Evolutionary conservation across 2,113 vertebrate species (phyloP).

Genomic region (Amblyopsis rosae): DNA sequence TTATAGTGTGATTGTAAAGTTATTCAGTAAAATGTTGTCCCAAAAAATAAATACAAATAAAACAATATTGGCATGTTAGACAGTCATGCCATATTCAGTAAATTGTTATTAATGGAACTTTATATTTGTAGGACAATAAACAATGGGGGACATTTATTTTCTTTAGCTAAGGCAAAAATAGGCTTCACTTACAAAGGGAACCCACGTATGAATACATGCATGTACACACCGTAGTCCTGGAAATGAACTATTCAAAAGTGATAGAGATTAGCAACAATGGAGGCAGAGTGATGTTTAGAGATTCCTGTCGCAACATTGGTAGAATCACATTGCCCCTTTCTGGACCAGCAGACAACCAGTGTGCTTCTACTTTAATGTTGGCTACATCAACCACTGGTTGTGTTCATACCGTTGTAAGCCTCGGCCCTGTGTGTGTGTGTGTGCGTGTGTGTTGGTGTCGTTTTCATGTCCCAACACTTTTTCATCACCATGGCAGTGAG

Average conservation of each 20-base stretch:
- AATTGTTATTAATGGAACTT: not conserved
- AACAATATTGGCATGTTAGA: not conserved
- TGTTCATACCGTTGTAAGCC: slow-evolving; percentile 15
- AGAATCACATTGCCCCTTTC: slow-evolving; percentile 62
- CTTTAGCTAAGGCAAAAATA: not conserved
- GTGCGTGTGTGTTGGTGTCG: not conserved
- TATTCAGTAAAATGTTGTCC: too few species aligned
- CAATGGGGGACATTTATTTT: not conserved
- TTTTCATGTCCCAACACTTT: slow-evolving; percentile 5
- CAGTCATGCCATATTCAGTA: not conserved
- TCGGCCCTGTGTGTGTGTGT: slow-evolving; percentile 3
- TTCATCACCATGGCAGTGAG: slow-evolving; percentile 15
- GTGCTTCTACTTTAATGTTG: slow-evolving; percentile 69
- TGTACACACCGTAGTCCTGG: not conserved
- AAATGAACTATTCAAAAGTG: slow-evolving; percentile 12
- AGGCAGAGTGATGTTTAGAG: slow-evolving; percentile 63
- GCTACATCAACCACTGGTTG: slow-evolving; percentile 40
- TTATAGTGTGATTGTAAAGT: too few species aligned
- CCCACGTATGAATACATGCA: not conserved
- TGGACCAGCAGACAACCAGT: slow-evolving; percentile 32
- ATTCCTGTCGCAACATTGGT: slow-evolving; percentile 71
- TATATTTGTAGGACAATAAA: not conserved
- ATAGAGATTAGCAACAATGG: slow-evolving; percentile 44
- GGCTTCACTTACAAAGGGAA: not conserved
- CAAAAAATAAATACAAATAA: too few species aligned